phyloP scores from a whole-genome alignment of 2,113 vertebrate species.

The Lucifuga dentata region DNA sequence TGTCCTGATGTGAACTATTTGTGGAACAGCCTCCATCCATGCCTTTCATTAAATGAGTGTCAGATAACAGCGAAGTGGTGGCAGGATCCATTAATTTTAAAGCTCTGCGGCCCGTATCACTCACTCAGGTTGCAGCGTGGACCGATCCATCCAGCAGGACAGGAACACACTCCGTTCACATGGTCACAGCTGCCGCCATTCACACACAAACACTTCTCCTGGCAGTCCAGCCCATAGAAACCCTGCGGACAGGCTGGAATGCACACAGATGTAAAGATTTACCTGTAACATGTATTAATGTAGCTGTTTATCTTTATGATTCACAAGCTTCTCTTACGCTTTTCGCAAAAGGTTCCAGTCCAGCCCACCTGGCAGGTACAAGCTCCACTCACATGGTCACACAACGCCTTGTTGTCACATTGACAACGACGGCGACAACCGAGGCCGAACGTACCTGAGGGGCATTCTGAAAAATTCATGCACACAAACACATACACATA shows the following conservation, averaged over 20 bases:
- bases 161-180: constrained; percentile 83
- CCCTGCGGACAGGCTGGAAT: constrained; percentile 91
- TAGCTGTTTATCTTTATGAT: not conserved
- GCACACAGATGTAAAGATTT: constrained; percentile 11
- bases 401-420: constrained; percentile 88
- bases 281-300: not conserved
- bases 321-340: constrained; percentile 76
- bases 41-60: not conserved
- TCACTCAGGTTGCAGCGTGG: constrained; percentile 85
- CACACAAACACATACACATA: not conserved
- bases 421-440: constrained; percentile 86
- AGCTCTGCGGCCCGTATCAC: constrained; percentile 47
- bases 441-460: constrained; percentile 85
- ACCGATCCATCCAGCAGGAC: constrained; percentile 86
- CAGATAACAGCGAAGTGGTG: not conserved
- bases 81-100: not conserved
- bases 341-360: constrained; percentile 93
- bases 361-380: constrained; percentile 91
- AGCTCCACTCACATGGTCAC: constrained; percentile 93
- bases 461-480: constrained; percentile 83
- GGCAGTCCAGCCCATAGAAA: constrained; percentile 91
- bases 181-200: constrained; percentile 86
- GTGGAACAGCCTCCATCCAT: not conserved
- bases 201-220: constrained; percentile 85
- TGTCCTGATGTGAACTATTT: not conserved